Conservation (phyloP, 2,797 vertebrate species). For the Tamandua tetradactyla region DNA sequence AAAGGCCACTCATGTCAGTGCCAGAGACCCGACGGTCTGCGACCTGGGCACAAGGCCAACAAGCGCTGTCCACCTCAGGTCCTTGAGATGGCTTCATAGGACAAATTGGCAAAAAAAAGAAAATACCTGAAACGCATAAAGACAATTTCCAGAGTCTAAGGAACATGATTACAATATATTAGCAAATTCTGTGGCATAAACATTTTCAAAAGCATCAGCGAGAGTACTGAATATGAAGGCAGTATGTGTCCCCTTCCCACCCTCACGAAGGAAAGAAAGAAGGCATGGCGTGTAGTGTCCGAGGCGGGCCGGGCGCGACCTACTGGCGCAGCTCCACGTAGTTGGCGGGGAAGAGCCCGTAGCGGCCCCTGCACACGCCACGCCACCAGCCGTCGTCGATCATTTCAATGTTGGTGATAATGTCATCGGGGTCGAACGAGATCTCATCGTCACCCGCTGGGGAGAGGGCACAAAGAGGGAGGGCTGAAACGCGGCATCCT, state of each 20-base stretch:
- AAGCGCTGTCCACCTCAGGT: constrained; percentile 41
- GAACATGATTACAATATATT: constrained; percentile 80
- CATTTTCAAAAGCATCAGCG: constrained; percentile 83
- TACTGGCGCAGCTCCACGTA: constrained; percentile 96
- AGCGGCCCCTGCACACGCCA: constrained; percentile 93
- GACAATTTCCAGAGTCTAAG: constrained; percentile 62
- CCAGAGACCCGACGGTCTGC: constrained; percentile 25
- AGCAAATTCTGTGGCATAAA: constrained; percentile 83
- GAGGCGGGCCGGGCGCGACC: constrained; percentile 75
- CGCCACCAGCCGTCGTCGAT: constrained; percentile 99
- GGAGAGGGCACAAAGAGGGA: neutral
- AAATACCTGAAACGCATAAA: constrained; percentile 57
- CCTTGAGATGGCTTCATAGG: constrained; percentile 58
- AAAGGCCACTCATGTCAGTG: neutral
- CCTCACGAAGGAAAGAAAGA: constrained; percentile 50
- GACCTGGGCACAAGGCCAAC: constrained; percentile 58
- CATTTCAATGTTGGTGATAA: constrained; percentile 99
- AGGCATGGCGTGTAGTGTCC: constrained; percentile 81
- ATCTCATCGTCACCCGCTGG: constrained; percentile 97
- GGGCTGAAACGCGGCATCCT: too few species aligned
- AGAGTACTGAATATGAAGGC: constrained; percentile 83
- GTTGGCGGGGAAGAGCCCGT: constrained; percentile 97
- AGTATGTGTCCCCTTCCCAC: constrained; percentile 62
- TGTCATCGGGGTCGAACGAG: constrained; percentile 97
- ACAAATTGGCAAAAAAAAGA: constrained; percentile 78